Evolutionary conservation across 2,113 vertebrate species (phyloP), one percentile per base, ranked within the genome.

Genomic region (Danio rerio): DNA sequence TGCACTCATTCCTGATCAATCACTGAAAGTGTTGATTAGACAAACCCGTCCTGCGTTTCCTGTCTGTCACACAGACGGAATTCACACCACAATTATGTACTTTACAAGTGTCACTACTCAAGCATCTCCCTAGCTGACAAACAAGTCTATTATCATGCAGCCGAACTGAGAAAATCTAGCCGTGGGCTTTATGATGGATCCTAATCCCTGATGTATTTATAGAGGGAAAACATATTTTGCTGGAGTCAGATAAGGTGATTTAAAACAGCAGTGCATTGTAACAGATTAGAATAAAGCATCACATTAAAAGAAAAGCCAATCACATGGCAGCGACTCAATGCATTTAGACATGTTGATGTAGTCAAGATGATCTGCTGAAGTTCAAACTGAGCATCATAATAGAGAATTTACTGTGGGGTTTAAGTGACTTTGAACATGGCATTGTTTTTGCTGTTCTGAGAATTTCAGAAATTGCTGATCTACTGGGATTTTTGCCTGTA

Each of bases 201-300:
- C 7, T 49, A 77, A 77, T 63, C 58, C 45, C 45, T 50, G n/a
- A 15, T 12, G 6, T 50, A 63, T 77, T 58, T 62, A 77, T 20
- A 77, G 58, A 49, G 31, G 13, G n/a, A 63, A 77, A 77, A 77
- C 74, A 77, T 31, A 77, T 77, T 77, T 77, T 21, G 40, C 42
- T 45, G 20, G 42, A 47, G 58, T 40, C 74, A 40, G 13, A 63
- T 62, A 50, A 20, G 10, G 11, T 47, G 55, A 61, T 61, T 76
- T 47, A 18, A 74, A 61, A n/a, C 73, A 21, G n/a, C 11, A 76
- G 53, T 74, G 52, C 21, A 56, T 15, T 47, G 8, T 47, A 20
- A 21, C 50, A 68, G 65, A 68, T 68, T 68, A 68, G 16, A 68
- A 68, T 47, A 13, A 45, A 45, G 16, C 9, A 47, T 68, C 9